These are phyloP conservation scores for Carassius gibelio DNA, from an alignment of 2,113 vertebrate genomes.

Conservation along the genomic window DNA sequence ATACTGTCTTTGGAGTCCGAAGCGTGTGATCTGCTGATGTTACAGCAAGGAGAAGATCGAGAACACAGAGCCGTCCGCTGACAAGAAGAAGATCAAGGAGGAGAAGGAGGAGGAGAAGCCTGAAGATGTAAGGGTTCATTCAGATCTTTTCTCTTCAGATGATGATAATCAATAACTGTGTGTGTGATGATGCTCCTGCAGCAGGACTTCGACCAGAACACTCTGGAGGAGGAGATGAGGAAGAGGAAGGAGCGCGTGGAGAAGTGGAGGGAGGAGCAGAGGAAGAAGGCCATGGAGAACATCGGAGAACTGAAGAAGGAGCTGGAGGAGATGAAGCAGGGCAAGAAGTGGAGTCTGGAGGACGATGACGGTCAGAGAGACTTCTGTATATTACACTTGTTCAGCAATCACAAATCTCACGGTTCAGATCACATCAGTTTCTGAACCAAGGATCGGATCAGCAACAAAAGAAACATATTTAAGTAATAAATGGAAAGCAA, in stretches of 20 bases:
- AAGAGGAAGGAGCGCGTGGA: constrained; percentile 98
- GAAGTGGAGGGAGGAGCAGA: constrained; percentile 97
- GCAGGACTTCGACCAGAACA: constrained; percentile 98
- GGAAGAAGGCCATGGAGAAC: constrained; percentile 96
- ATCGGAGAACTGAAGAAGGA: constrained; percentile 97
- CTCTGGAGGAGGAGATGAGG: constrained; percentile 98
- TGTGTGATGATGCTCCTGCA: background rate
- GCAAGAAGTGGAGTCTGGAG: constrained; percentile 98
- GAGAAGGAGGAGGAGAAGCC: constrained; percentile 91
- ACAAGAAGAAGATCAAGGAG: constrained; percentile 96
- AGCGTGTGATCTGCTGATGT: background rate
- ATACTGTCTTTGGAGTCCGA: too few relatives aligned
- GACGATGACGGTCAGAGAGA: constrained; percentile 89
- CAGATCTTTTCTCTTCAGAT: background rate
- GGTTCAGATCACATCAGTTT: too few relatives aligned
- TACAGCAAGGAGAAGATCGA: constrained; percentile 91
- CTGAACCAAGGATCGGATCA: too few relatives aligned
- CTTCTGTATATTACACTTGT: too few relatives aligned
- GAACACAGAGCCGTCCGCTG: constrained; percentile 79
- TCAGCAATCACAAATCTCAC: too few relatives aligned
- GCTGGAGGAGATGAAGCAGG: constrained; percentile 97
- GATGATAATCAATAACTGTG: too few relatives aligned
- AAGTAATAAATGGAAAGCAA: too few relatives aligned
- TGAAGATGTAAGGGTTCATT: constrained; percentile 83
- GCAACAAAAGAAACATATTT: too few relatives aligned